Conservation (phyloP, 2,797 vertebrate genomes). For the Hypotaenidia okinawae region DNA sequence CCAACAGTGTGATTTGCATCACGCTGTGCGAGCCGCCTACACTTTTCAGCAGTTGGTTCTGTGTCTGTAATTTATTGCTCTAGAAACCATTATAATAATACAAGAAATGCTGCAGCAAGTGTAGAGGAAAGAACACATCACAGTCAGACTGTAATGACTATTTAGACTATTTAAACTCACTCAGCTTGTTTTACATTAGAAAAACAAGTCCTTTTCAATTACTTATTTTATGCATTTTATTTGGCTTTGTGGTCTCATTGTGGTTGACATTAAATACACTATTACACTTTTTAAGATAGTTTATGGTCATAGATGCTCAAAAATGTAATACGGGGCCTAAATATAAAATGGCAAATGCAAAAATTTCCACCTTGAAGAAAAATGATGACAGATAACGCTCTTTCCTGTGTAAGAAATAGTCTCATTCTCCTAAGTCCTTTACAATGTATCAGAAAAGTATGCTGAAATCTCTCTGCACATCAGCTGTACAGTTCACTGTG, state of each 20-base stretch:
- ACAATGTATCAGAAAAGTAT: neutral
- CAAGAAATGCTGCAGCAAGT: conserved; percentile 68
- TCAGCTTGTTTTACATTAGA: conserved; percentile 68
- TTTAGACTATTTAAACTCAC: conserved; percentile 76
- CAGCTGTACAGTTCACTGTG: neutral
- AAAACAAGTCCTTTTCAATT: conserved; percentile 71
- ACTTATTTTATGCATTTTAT: conserved; percentile 57
- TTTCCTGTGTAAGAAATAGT: neutral
- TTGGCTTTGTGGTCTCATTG: conserved; percentile 52
- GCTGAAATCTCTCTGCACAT: neutral
- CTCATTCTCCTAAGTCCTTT: neutral
- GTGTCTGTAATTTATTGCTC: conserved; percentile 74
- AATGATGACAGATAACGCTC: neutral
- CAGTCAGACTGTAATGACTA: conserved; percentile 75
- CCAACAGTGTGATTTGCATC: conserved; percentile 59
- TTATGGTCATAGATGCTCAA: conserved; percentile 19
- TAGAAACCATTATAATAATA: conserved; percentile 75
- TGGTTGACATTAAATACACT: conserved; percentile 49
- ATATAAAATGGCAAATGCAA: neutral
- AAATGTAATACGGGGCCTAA: conserved; percentile 40
- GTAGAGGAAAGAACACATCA: conserved; percentile 70
- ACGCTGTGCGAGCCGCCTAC: conserved; percentile 67
- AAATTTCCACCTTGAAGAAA: neutral
- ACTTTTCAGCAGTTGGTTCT: conserved; percentile 65
- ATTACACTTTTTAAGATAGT: conserved; percentile 26